Evolutionary conservation across 2,888 invertebrate genomes (phyloP).

Genomic region (Bugula neritina): DNA sequence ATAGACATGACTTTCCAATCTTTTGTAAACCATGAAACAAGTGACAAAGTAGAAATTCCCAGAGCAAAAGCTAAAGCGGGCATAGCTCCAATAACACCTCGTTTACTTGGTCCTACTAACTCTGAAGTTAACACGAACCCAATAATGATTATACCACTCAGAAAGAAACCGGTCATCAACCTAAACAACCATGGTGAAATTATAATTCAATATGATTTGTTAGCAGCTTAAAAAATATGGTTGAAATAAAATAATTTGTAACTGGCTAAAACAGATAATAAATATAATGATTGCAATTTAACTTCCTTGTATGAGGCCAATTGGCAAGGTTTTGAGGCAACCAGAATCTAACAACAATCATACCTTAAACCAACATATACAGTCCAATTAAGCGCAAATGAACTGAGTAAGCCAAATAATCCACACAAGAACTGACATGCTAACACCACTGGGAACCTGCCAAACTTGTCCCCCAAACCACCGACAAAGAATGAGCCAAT

Average conservation of each 20-base stretch:
- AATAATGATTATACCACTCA: slow-evolving; percentile 13
- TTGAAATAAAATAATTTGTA: no score
- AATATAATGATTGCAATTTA: no score
- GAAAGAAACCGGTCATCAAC: slow-evolving; percentile 16
- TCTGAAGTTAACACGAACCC: slow-evolving; percentile 23
- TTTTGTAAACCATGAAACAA: background rate
- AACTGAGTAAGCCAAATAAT: slow-evolving; percentile 6
- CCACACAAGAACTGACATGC: background rate
- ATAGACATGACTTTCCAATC: slow-evolving; percentile 20
- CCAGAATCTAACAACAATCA: background rate
- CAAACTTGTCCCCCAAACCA: slow-evolving; percentile 18
- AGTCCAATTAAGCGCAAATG: background rate
- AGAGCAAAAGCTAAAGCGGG: background rate
- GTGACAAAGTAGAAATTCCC: background rate
- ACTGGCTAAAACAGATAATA: no score
- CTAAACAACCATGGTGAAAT: no score
- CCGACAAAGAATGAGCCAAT: slow-evolving; percentile 25
- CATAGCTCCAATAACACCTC: slow-evolving; percentile 19
- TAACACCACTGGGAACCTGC: slow-evolving; percentile 16
- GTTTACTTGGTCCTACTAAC: slow-evolving; percentile 24
- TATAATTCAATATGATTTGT: no score
- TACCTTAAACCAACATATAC: slow-evolving; percentile 7
- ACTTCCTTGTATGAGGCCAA: background rate
- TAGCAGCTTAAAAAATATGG: no score
- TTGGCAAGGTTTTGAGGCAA: background rate